These are phyloP conservation scores for Brachionus calyciflorus DNA, from an alignment of 1,140 invertebrate species.

Conservation along the genomic window DNA sequence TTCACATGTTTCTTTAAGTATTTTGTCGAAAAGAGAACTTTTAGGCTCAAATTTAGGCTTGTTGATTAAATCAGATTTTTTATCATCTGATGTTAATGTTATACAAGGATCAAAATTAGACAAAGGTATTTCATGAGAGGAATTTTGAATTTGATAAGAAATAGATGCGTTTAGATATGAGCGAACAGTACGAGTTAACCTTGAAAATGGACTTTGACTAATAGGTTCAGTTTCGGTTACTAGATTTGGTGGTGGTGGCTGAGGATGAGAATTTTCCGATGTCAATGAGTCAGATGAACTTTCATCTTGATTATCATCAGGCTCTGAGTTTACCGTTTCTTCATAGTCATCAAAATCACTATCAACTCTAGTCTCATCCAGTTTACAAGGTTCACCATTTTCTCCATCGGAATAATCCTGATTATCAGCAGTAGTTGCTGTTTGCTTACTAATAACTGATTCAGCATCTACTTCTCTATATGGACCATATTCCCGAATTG, in stretches of 20 bases:
- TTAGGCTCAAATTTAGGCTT: constrained; percentile 23
- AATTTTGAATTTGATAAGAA: background rate
- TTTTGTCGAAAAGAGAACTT: background rate
- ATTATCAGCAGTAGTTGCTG: constrained; percentile 9
- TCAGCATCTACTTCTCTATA: constrained; percentile 31
- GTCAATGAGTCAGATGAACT: background rate
- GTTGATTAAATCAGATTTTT: background rate
- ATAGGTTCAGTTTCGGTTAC: background rate
- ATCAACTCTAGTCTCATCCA: background rate
- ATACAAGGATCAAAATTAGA: background rate
- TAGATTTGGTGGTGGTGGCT: background rate
- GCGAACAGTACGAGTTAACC: background rate
- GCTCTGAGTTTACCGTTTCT: background rate
- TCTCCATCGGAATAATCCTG: constrained; percentile 22
- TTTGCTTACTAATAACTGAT: constrained; percentile 31
- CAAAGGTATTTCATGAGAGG: background rate
- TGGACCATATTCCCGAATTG: background rate
- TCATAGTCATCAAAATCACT: background rate
- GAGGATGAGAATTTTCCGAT: background rate
- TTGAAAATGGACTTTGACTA: background rate
- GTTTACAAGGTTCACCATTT: background rate
- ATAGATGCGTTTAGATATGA: constrained; percentile 8
- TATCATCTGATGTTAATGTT: background rate
- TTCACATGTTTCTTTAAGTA: background rate
- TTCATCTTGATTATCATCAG: background rate